Conservation (phyloP, 2,888 invertebrate species). For the Nomada lathburiana region DNA sequence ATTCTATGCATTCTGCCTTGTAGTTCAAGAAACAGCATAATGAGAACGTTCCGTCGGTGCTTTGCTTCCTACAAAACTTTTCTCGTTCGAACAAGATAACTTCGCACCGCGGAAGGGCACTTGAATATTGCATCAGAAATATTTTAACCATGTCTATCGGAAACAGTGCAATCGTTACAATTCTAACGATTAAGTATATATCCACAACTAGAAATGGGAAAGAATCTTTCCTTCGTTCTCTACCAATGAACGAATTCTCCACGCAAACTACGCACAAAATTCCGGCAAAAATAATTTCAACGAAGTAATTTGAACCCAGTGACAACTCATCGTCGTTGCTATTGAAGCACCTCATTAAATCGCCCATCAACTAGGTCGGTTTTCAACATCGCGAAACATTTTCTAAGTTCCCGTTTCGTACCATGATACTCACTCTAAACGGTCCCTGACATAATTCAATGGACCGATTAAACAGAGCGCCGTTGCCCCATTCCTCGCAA, state of each 20-base stretch:
- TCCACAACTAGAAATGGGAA: too few relatives aligned
- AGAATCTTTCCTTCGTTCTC: too few relatives aligned
- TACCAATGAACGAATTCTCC: too few relatives aligned
- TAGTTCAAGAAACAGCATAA: slow-evolving; percentile 6
- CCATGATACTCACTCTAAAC: background rate
- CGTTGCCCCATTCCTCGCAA: slow-evolving; percentile 6
- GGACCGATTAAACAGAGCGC: slow-evolving; percentile 4
- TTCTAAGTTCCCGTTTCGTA: background rate
- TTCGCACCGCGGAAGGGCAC: slow-evolving; percentile 12
- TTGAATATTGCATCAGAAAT: slow-evolving; percentile 14
- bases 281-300: too few relatives aligned
- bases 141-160: slow-evolving; percentile 13
- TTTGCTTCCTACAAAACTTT: slow-evolving; percentile 10
- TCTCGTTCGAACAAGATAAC: slow-evolving; percentile 22
- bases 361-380: too few relatives aligned
- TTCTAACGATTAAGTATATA: too few relatives aligned
- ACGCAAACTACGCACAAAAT: too few relatives aligned
- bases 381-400: too few relatives aligned
- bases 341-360: background rate
- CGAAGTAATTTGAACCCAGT: too few relatives aligned
- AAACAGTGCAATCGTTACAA: background rate
- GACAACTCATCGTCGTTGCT: too few relatives aligned
- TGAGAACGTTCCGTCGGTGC: slow-evolving; percentile 20
- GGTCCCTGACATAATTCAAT: background rate
- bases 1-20: slow-evolving; percentile 10